These are phyloP conservation scores for Drosophila neocordata DNA, from an alignment of 1,140 invertebrate species.

Conservation along the genomic window DNA sequence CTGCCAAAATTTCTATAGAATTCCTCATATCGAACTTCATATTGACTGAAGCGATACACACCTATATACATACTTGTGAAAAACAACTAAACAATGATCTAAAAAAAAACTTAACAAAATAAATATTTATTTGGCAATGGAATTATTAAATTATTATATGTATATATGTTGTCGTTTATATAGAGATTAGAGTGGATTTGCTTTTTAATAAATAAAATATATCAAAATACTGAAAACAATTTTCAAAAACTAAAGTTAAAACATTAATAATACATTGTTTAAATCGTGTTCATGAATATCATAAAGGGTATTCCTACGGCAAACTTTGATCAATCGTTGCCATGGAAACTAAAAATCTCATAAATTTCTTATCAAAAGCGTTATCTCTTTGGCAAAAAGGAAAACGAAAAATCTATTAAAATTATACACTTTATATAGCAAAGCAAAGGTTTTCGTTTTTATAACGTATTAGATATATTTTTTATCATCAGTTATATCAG, in stretches of 20 bases:
- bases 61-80: not conserved
- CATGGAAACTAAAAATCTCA: not conserved
- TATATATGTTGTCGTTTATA: not conserved
- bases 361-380: not conserved
- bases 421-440: too few species aligned
- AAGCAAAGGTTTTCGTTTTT: too few species aligned
- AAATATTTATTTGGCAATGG: not conserved
- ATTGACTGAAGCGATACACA: not conserved
- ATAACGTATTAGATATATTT: too few species aligned
- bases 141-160: not conserved
- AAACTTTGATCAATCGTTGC: not conserved
- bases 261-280: too few species aligned
- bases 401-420: too few species aligned
- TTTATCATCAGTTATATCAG: too few species aligned
- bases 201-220: not conserved
- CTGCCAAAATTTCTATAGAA: not conserved
- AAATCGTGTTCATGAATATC: too few species aligned
- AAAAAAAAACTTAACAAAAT: not conserved
- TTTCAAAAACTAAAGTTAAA: too few species aligned
- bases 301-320: too few species aligned
- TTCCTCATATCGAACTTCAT: constrained; percentile 1
- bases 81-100: not conserved
- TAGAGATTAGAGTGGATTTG: not conserved
- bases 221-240: too few species aligned
- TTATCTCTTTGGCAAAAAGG: not conserved